Evolutionary conservation across 2,113 vertebrate genomes (phyloP).

Genomic region (Meriones unguiculatus): DNA sequence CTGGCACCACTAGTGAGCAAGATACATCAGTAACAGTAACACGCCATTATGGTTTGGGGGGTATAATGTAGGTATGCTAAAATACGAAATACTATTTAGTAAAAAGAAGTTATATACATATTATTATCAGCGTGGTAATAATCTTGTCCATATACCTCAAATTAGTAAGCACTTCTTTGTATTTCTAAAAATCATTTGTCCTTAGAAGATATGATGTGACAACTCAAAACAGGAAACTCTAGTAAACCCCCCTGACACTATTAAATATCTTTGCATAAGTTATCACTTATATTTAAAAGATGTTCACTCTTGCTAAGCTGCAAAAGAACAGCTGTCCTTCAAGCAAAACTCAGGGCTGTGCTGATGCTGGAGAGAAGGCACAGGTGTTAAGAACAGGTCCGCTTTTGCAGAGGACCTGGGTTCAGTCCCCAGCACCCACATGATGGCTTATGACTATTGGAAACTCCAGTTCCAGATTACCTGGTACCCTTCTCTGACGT

Average conservation of each 20-base stretch:
- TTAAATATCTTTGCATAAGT: neutral
- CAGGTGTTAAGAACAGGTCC: neutral
- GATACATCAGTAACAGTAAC: neutral
- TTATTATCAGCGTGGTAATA: neutral
- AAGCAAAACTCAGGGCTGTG: slow-evolving; percentile 10
- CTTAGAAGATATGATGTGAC: neutral
- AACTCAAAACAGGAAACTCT: neutral
- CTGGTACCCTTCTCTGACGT: neutral
- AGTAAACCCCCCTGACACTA: neutral
- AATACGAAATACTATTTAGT: neutral
- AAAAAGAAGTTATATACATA: neutral
- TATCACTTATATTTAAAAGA: neutral
- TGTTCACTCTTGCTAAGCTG: slow-evolving; percentile 21
- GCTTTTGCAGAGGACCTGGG: neutral
- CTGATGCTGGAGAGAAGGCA: neutral
- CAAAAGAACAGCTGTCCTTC: slow-evolving; percentile 4
- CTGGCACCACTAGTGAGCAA: neutral
- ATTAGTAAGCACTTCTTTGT: neutral
- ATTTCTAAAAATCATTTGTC: slow-evolving; percentile 27
- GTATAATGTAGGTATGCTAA: neutral
- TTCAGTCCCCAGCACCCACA: neutral
- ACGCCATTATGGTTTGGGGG: neutral
- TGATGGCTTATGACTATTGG: neutral
- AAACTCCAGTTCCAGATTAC: neutral
- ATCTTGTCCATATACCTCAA: neutral